Base-by-base conservation (phyloP, 1,140 invertebrate genomes). In the Ruditapes philippinarum region DNA sequence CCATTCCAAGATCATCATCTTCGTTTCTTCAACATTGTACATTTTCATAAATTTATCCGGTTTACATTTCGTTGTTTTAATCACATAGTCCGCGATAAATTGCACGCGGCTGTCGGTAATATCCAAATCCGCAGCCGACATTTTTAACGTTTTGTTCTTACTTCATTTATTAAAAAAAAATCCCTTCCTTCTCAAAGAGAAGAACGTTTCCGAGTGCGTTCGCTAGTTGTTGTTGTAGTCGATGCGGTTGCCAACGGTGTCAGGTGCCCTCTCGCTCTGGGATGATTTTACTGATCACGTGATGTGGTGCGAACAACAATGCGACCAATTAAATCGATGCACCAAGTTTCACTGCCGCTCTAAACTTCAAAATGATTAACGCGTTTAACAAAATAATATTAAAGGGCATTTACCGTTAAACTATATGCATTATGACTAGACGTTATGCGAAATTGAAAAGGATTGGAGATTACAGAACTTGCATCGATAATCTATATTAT, bases 21-120 rank as follows among this genome's bases (percentile, higher is more conserved):
- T 97, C 93, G 98, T 97, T 91, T 99, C 98, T 94, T 99, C 98
- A n/a, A 97, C 97, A 40, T 97, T 96, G 87, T 98, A 96, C 90
- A 99, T 97, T 82, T 98, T 97, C 62, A 97, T 96, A 98, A 98
- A 99, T 97, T 98, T 98, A 96, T 99, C 98, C 14, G 98, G 97
- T 95, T 99, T 99, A 25, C 98, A 94, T 96, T 98, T 98, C 40
- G 99, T 95, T 0, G 98, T 98, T 94, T 98, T 98, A 83, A 98
- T 97, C 22, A 98, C 97, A 94, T 98, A 98, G 40, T 97, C 97
- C 0, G 98, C 98, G 73, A 99, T 96, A 94, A 98, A 98, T 83
- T 98, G 98, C 42, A 98, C 97, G 5, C 98, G 97, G 60, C 97
- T 96, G 95, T 99, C 98, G 68, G 92, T 90, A 19, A 96, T 45